Evolutionary conservation across 1,140 invertebrate species (phyloP), one percentile per base, ranked within the genome.

Genomic region (Acromyrmex echinatior): DNA sequence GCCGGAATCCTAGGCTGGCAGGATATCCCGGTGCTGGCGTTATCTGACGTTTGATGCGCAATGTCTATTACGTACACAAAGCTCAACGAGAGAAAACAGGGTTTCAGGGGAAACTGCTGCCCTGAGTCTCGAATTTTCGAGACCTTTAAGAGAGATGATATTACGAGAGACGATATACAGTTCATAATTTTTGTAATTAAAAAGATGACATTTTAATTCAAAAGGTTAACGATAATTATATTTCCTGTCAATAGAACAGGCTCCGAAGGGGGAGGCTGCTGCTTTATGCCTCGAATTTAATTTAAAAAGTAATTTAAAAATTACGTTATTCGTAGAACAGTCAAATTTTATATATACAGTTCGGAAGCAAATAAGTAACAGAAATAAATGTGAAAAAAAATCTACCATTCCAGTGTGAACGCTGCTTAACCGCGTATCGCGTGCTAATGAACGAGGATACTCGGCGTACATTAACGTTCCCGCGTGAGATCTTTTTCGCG

Each of bases 401-500:
- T 10, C 16, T 51, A 10, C 9, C 9, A 16, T 6, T 9, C 28
- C n/a, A 39, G 16, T 74, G 80, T 84, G 80, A 84, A 76, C 56
- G 39, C 80, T n/a, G 71, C 70, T 63, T 84, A 80, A 80, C 7
- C n/a, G 28, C 18, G 21, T 60, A 71, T 68, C 80, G 58, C 25
- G 80, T 45, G 80, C 56, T 84, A 84, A 84, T 84, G 80, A 84
- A 84, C 80, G 53, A 62, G 56, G 39, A 74, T 84, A 70, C 70
- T 49, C 51, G 56, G 70, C 58, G 71, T 25, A 49, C 80, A 76
- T 84, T 82, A 82, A 74, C 68, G 80, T 74, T 76, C 70, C 80
- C 39, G 25, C 73, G 80, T 74, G 80, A 84, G 80, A 84, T 84
- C 70, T 84, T 84, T 70, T 74, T 56, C 80, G 70, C 80, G 70